Conservation (phyloP, 2,113 vertebrate species). For the Eublepharis macularius region DNA sequence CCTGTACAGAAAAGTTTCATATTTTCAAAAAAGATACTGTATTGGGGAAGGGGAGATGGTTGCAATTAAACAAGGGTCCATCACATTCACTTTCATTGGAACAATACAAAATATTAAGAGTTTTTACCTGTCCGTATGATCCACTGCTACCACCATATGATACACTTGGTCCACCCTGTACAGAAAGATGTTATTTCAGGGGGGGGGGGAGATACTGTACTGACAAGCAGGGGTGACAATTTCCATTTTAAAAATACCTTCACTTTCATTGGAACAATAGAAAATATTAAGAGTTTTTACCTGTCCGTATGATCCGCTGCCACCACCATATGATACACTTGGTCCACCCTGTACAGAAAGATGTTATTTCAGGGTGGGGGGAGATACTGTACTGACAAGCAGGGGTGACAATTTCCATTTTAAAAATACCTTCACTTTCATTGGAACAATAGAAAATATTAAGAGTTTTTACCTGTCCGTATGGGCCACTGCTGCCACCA, state of each 20-base stretch:
- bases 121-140: background rate
- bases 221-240: too few relatives aligned
- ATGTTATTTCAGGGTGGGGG: background rate
- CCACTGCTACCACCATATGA: background rate
- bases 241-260: too few relatives aligned
- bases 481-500: background rate
- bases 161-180: background rate
- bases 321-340: background rate
- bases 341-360: background rate
- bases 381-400: too few relatives aligned
- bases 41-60: too few relatives aligned
- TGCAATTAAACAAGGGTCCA: too few relatives aligned
- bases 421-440: too few relatives aligned
- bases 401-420: too few relatives aligned
- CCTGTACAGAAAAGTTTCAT: background rate
- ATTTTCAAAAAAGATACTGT: background rate
- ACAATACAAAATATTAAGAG: background rate
- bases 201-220: too few relatives aligned
- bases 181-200: background rate
- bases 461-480: background rate
- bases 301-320: background rate
- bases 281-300: background rate
- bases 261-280: too few relatives aligned
- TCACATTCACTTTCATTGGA: too few relatives aligned
- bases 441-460: background rate